Evolutionary conservation across 92 coral and sea anemone genomes (phyloP), one percentile per base, ranked within the genome.

Genomic region (Zoanthus gigantus): DNA sequence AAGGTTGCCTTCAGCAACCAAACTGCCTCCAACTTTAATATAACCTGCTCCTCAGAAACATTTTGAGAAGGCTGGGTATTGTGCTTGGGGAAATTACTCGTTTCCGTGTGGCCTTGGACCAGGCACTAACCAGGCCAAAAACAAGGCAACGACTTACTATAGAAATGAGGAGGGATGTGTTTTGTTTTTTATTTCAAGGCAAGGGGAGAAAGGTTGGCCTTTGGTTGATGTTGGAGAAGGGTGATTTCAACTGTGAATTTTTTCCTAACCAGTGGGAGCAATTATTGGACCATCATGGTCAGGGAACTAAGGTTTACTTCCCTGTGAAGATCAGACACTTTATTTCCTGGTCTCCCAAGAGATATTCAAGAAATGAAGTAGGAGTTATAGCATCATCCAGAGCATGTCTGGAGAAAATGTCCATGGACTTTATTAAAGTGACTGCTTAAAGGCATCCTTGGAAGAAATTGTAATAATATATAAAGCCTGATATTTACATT

Each of bases 301-400:
- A 86, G 74, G 89, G 89, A 46, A 86, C 84, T 13, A 86, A 86
- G 73, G 52, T 86, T 31, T 82, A 86, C 9, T 86, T 60, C 71
- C 84, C 89, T 44, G 89, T 86, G 15, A 86, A 86, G 48, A 45
- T 66, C 52, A 50, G 90, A 29, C 75, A 65, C 60, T 88, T 88
- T 32, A 29, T 88, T 79, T 71, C 80, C 65, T 88, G 90, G 90
- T 86, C 84, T 61, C 85, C 89, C 66, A 76, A 75, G 84, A 72
- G 84, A 61, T 63, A 58, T 28, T 66, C 16, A 5, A 81, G 58
- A 12, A 52, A 90, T 67, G 79, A 67, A 71, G 58, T 53, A 44
- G 79, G 79, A 75, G 58, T 46, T 75, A 61, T 47, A 8, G 47
- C 58, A 75, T 79, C 86, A 58, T 65, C 80, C 18, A 79, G 80